phyloP scores from a whole-genome alignment of 2,888 invertebrate species.

The Nasonia oneida region DNA sequence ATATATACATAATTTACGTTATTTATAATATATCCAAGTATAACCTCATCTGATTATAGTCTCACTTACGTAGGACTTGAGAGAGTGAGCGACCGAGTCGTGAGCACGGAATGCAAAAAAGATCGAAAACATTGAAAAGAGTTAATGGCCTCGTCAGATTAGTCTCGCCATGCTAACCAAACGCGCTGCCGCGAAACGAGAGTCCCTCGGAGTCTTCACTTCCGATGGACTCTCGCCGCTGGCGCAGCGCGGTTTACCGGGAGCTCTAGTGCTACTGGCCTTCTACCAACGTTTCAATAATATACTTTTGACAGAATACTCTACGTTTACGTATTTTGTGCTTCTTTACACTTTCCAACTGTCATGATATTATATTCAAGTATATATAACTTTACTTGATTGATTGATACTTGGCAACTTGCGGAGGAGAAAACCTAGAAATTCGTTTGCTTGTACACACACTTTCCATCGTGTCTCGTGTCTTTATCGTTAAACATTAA shows the following conservation, averaged over 20 bases:
- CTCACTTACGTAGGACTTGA: conserved; percentile 78
- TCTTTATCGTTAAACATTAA: background rate
- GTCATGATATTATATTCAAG: background rate
- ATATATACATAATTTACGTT: background rate
- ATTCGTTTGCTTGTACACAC: background rate
- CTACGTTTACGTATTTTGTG: conserved; percentile 46
- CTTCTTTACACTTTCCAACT: background rate
- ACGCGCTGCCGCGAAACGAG: conserved; percentile 43
- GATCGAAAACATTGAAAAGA: conserved; percentile 72
- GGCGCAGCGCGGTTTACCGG: conserved; percentile 56
- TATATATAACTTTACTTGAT: background rate
- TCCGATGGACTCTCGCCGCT: conserved; percentile 52
- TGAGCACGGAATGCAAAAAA: conserved; percentile 75
- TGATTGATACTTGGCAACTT: background rate
- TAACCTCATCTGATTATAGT: conserved; percentile 65
- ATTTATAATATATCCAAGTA: background rate
- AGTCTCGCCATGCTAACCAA: conserved; percentile 36
- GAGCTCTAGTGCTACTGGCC: conserved; percentile 58
- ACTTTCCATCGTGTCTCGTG: background rate
- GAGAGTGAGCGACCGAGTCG: conserved; percentile 31
- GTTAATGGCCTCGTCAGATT: conserved; percentile 69
- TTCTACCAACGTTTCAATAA: conserved; percentile 48
- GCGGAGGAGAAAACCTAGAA: conserved; percentile 37
- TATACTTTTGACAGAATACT: background rate
- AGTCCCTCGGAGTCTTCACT: conserved; percentile 40